Evolutionary conservation across 2,888 invertebrate genomes (phyloP).

Genomic region (Horisme vitalbata): DNA sequence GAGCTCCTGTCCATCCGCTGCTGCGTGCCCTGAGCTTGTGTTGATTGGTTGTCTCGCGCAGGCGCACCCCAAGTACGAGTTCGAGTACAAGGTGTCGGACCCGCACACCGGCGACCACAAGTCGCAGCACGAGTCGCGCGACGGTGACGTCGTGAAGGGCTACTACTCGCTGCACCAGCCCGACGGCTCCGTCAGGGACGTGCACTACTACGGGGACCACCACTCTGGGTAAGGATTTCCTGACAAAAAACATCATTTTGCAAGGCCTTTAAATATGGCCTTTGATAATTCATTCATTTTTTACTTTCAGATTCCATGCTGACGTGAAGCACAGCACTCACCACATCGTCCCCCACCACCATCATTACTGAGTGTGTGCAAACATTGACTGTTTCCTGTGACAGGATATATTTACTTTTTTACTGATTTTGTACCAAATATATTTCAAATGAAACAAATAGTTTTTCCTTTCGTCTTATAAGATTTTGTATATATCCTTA

Average conservation of each 20-base stretch:
- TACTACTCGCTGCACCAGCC: conserved; percentile 65
- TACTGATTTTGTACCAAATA: no score
- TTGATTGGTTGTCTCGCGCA: conserved; percentile 22
- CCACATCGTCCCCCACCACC: conserved; percentile 40
- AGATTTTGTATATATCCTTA: no score
- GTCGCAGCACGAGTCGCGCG: conserved; percentile 68
- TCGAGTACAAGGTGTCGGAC: conserved; percentile 71
- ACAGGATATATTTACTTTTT: no score
- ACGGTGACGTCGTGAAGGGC: conserved; percentile 81
- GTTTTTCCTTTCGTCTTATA: no score
- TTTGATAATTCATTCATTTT: neutral
- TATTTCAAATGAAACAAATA: no score
- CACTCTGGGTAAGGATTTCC: conserved; percentile 57
- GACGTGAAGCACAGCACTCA: conserved; percentile 38
- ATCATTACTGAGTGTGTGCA: conserved; percentile 21
- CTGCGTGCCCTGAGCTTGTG: neutral
- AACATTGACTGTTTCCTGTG: no score
- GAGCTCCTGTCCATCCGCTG: neutral
- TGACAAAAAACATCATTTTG: no score
- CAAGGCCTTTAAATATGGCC: no score
- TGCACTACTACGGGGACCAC: conserved; percentile 69
- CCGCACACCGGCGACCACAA: conserved; percentile 74
- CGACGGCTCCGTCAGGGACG: conserved; percentile 68
- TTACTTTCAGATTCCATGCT: conserved; percentile 34
- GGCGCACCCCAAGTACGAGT: conserved; percentile 54